Base-by-base conservation (phyloP, 2,888 invertebrate species). In the Chloroclysta siterata region DNA sequence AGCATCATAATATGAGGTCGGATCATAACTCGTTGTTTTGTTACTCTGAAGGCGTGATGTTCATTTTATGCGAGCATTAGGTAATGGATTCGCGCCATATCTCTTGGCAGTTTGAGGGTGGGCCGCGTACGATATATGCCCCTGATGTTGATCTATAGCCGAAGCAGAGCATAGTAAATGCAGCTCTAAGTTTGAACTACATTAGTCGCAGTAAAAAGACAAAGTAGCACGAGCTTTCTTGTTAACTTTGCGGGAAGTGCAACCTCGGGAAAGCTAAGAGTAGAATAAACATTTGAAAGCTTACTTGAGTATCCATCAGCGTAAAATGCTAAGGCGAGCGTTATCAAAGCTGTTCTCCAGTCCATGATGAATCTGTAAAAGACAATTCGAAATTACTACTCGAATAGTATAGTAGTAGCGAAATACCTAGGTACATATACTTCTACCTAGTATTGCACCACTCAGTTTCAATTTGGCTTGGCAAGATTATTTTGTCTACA, bases 261-360 rank as follows among this genome's bases (percentile, higher is more conserved):
- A 55, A 60, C 55, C 60, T 42, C 53, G 53, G 22, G 28, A 51
- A 41, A 52, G 59, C 39, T 52, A 33, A 54, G 42, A 50, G 46
- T 52, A 55, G 48, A 59, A 58, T 59, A 53, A 55, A 58, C 57
- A 58, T 65, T 58, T 61, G 51, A 53, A 55, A 62, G 51, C 92
- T 90, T 81, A 93, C 93, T 93, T 72, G 93, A 93, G 77, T 79
- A 93, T 67, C 91, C 92, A 75, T 90, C 88, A 70, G 84, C 88
- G 73, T 83, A 85, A 65, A 83, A 83, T 66, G 88, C 84, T 68
- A 89, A 69, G 17, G 84, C 80, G 60, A 89, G 79, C 64, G 82
- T 72, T 63, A 89, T 70, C 48, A 90, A 70, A 62, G 79, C 80
- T 59, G 86, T 84, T 63, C 81, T 79, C 93, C 93, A 93, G 78